Evolutionary conservation across 2,113 vertebrate genomes (phyloP).

Genomic region (Butorides virescens): DNA sequence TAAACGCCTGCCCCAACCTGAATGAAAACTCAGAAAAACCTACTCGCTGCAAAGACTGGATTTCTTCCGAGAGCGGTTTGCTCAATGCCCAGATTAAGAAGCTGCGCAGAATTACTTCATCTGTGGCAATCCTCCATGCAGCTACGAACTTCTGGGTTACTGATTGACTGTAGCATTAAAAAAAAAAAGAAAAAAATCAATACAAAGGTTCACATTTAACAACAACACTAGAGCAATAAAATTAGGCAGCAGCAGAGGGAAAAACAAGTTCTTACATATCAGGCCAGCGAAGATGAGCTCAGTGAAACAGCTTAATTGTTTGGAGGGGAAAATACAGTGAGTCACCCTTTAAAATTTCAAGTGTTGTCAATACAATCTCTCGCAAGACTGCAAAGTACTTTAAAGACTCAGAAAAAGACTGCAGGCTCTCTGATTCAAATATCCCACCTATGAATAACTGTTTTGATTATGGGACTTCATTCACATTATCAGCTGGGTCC

Average conservation of each 20-base stretch:
- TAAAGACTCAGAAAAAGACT: neutral
- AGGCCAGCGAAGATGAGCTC: constrained; percentile 12
- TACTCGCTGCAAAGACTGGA: neutral
- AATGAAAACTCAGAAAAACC: neutral
- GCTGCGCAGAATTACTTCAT: neutral
- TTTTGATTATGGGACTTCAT: neutral
- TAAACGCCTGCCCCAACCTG: neutral
- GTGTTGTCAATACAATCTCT: neutral
- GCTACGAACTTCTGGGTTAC: neutral
- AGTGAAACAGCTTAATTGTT: constrained; percentile 32
- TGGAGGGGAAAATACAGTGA: constrained; percentile 42
- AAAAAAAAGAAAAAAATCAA: neutral
- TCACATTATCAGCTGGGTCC: neutral
- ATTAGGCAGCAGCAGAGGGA: neutral
- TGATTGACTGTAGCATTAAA: neutral
- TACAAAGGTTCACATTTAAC: neutral
- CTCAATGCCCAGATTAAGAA: neutral
- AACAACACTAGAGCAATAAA: neutral
- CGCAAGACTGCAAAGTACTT: neutral
- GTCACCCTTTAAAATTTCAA: constrained; percentile 38
- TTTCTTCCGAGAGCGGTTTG: neutral
- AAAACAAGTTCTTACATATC: constrained; percentile 54
- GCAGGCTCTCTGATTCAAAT: neutral
- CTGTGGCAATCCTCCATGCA: neutral
- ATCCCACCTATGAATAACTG: neutral